Base-by-base conservation (phyloP, 2,113 vertebrate genomes). In the Globicephala melas region DNA sequence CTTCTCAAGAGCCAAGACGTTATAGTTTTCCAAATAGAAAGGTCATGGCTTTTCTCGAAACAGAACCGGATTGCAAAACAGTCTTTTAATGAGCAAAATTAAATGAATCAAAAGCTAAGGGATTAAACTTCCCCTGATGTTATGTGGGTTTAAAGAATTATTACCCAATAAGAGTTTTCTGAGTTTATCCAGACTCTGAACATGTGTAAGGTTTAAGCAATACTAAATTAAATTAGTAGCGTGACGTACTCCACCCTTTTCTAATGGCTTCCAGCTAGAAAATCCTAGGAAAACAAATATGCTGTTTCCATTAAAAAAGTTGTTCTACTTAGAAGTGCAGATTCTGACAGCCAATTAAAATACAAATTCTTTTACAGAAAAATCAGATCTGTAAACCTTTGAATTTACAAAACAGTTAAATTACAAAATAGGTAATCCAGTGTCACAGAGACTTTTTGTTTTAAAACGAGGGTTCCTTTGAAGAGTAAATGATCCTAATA, bases 131-230 rank as follows among this genome's bases (percentile, higher is more conserved):
- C 44, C 50, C 38, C 23, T 73, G 47, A 68, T 47, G 15, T 41
- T 44, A 8, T 60, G 41, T 31, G n/a, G 84, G 36, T 67, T 95
- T 89, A 93, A 58, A 95, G 38, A 94, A 89, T 68, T 77, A 88
- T 86, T 89, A 90, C 18, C 41, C 86, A 95, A 36, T 74, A 88
- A 73, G 71, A 89, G 38, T 85, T 95, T 96, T 96, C 92, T 20
- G 38, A 91, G 62, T 97, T 95, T 82, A 93, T 41, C 76, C 91
- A 96, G 79, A 96, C 93, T 94, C 23, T 83, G 47, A 96, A 92
- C 68, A 80, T 62, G 63, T 93, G 55, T 82, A 53, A 86, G 41
- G 77, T 73, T 91, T 67, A 89, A 96, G 55, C 77, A 96, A 47
- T 60, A 68, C 41, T 77, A 79, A 93, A 96, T 83, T 88, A 77